phyloP scores from a whole-genome alignment of 1,140 invertebrate species.

The Acromyrmex echinatior region DNA sequence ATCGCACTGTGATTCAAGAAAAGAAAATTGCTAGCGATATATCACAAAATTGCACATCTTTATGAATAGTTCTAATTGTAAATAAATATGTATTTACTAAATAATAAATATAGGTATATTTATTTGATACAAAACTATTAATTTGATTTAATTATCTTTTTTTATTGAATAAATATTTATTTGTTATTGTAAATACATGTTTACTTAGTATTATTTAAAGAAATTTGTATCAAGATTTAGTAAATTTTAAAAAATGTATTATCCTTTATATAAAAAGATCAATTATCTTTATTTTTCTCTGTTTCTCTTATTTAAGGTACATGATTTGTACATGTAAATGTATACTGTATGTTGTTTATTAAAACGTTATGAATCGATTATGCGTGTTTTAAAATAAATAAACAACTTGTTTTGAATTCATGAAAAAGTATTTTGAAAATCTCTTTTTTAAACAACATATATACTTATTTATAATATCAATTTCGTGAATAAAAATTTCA shows the following conservation, averaged over 20 bases:
- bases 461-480: background rate
- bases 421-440: background rate
- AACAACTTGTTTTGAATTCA: background rate
- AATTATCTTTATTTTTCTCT: background rate
- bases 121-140: too few species aligned
- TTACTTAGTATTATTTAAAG: too few species aligned
- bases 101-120: too few species aligned
- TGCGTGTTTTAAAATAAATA: background rate
- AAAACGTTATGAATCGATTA: background rate
- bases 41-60: too few species aligned
- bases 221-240: too few species aligned
- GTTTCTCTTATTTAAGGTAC: background rate
- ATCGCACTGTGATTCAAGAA: too few species aligned
- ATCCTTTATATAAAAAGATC: background rate
- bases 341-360: background rate
- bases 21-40: too few species aligned
- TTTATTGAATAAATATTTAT: too few species aligned
- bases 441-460: background rate
- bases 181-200: too few species aligned
- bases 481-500: conserved; percentile 2
- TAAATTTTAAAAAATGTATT: background rate
- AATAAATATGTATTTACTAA: too few species aligned
- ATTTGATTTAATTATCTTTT: too few species aligned
- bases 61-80: too few species aligned
- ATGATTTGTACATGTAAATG: conserved; percentile 1